These are phyloP conservation scores for Lytechinus variegatus DNA, from an alignment of 35 echinoderm and acorn worm genomes.

Conservation along the genomic window DNA sequence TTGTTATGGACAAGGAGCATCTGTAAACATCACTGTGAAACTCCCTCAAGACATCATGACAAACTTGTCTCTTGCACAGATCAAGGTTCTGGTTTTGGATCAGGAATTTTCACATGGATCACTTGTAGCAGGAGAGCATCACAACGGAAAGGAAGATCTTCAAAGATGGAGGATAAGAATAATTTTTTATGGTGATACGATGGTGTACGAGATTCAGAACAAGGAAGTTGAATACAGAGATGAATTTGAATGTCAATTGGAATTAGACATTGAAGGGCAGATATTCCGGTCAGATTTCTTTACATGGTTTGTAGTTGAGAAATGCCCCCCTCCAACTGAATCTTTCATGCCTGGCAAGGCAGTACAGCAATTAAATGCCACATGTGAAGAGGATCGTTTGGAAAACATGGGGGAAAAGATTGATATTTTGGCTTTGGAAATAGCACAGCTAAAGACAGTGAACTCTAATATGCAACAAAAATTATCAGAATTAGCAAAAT, in stretches of 20 bases:
- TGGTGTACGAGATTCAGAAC: background rate
- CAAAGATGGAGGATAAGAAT: background rate
- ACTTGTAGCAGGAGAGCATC: background rate
- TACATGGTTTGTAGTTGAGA: background rate
- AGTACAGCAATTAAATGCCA: background rate
- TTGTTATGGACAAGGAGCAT: background rate
- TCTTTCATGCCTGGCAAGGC: background rate
- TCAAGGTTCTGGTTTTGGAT: background rate
- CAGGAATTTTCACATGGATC: background rate
- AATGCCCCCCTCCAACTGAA: background rate
- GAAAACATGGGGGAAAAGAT: background rate
- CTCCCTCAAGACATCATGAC: background rate
- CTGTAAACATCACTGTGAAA: background rate
- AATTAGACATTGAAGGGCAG: background rate
- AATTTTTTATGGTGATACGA: background rate
- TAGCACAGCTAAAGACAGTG: background rate
- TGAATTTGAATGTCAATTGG: background rate
- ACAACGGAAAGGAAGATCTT: background rate
- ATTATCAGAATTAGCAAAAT: background rate
- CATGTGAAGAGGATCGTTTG: background rate
- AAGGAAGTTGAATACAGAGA: background rate
- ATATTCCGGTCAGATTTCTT: background rate
- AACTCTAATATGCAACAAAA: background rate
- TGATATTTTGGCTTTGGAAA: background rate
- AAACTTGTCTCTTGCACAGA: background rate